phyloP scores from a whole-genome alignment of 2,113 vertebrate genomes.

The Abramis brama region DNA sequence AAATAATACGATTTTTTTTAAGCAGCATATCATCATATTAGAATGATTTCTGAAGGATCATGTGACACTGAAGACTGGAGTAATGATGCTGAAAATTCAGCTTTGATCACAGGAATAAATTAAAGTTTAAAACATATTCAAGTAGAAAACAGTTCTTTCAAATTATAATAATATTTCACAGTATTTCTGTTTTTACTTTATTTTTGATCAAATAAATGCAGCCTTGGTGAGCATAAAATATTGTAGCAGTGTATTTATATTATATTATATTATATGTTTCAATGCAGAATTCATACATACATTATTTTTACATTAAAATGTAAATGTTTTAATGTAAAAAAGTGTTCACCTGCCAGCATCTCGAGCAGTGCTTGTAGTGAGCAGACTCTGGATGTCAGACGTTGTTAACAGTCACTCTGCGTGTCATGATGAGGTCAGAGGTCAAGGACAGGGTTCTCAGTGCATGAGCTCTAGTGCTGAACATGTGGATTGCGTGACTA shows the following conservation, averaged over 20 bases:
- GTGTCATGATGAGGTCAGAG: neutral
- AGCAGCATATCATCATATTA: neutral
- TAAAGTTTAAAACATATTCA: neutral
- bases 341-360: neutral
- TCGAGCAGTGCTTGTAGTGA: neutral
- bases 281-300: neutral
- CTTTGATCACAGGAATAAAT: neutral
- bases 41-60: neutral
- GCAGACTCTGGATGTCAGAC: neutral
- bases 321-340: neutral
- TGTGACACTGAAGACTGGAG: neutral
- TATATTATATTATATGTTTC: neutral
- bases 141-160: neutral
- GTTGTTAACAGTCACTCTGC: neutral
- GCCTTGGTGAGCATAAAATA: too few relatives aligned
- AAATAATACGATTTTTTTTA: neutral
- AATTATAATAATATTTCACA: neutral
- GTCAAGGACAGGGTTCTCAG: neutral
- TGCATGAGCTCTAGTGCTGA: neutral
- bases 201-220: neutral
- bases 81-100: neutral
- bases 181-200: neutral
- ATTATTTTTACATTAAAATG: neutral
- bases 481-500: neutral
- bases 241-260: too few relatives aligned